phyloP scores from a whole-genome alignment of 1,140 invertebrate genomes.

The Orussus abietinus region DNA sequence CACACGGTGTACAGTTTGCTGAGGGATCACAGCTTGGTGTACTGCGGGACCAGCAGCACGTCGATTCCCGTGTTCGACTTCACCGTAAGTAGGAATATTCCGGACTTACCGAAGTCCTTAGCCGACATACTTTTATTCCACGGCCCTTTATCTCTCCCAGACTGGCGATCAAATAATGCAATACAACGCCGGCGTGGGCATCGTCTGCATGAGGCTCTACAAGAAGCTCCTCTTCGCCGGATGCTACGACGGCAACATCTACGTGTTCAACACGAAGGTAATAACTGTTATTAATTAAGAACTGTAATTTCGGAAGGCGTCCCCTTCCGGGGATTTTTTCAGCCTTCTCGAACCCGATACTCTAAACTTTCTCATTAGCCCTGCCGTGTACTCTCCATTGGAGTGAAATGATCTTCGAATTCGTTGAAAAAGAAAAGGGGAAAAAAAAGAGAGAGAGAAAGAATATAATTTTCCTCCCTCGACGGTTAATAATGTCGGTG shows the following conservation, averaged over 20 bases:
- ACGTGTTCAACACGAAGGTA: conserved; percentile 58
- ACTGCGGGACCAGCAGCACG: conserved; percentile 64
- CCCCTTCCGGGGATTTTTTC: no score
- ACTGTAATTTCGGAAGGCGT: no score
- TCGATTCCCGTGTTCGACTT: conserved; percentile 67
- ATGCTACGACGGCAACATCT: conserved; percentile 69
- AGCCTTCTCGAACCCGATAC: no score
- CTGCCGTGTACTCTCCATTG: no score
- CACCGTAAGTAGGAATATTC: conserved; percentile 49
- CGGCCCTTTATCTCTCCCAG: conserved; percentile 41
- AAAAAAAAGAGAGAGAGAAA: no score
- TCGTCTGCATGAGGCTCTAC: conserved; percentile 61
- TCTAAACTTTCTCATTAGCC: no score
- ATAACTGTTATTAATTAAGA: conserved; percentile 12
- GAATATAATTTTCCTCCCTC: no score
- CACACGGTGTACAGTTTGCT: conserved; percentile 66
- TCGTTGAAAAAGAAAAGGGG: no score
- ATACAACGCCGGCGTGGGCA: conserved; percentile 61
- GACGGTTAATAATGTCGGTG: no score
- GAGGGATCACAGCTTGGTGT: conserved; percentile 60
- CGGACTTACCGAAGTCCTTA: no score
- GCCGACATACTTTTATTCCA: conserved; percentile 12
- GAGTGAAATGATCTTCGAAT: no score
- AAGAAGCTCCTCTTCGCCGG: conserved; percentile 61
- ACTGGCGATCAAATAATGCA: conserved; percentile 56